phyloP scores from a whole-genome alignment of 2,888 invertebrate genomes.

The Laothoe populi region DNA sequence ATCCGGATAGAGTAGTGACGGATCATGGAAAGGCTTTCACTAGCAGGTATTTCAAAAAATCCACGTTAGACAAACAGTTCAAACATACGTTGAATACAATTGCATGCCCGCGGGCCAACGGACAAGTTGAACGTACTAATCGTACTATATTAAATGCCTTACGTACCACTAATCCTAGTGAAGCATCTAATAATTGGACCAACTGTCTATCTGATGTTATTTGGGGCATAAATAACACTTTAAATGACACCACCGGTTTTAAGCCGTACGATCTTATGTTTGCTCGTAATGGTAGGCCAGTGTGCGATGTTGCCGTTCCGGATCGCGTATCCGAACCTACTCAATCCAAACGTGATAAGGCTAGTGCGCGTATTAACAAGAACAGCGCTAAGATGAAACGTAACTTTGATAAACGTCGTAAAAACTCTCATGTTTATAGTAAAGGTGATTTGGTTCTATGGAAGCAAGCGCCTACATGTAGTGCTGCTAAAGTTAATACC shows the following conservation, averaged over 20 bases:
- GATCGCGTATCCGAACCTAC: neutral
- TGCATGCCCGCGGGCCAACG: neutral
- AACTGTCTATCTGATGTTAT: neutral
- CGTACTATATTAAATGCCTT: neutral
- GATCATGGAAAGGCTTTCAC: neutral
- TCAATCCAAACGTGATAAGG: neutral
- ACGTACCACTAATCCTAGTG: neutral
- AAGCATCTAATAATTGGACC: neutral
- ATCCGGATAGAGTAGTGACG: neutral
- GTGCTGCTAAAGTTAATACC: neutral
- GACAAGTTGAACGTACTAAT: neutral
- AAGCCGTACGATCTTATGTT: neutral
- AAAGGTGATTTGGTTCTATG: neutral
- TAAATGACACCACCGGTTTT: neutral
- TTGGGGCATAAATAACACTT: neutral
- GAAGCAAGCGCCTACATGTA: neutral
- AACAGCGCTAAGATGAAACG: neutral
- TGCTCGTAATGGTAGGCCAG: neutral
- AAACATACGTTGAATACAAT: neutral
- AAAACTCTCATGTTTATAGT: neutral
- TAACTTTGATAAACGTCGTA: neutral
- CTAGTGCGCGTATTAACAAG: neutral
- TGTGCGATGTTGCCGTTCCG: neutral
- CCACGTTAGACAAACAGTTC: neutral
- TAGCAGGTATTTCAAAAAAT: neutral